Base-by-base conservation (phyloP, 2,888 invertebrate genomes). In the Sesia apiformis region DNA sequence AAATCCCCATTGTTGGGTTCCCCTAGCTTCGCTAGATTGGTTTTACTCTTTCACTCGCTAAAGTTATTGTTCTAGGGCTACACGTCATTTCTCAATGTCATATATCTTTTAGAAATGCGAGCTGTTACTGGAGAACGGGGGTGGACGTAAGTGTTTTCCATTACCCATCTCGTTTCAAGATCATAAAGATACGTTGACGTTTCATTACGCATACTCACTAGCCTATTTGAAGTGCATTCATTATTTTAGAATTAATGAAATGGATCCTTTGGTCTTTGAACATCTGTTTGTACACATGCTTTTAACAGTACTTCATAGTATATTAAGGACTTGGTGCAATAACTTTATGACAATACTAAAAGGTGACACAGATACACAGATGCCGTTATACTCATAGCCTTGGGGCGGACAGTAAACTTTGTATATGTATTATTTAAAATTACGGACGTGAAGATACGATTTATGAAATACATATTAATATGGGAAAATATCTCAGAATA, bases 21-120 rank as follows among this genome's bases (percentile, higher is more conserved):
- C 71, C 72, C 72, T 61, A 56, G 71, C 77, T 76, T 71, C 70
- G 72, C 68, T 76, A 81, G 81, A 86, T 86, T 84, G 81, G 81
- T 84, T 84, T 77, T 74, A 78, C 79, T 79, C 78, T 82, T 84
- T 79, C 71, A 72, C 77, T 67, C 70, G n/a, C 60, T 65, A 72
- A 81, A 82, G 79, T 86, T 88, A 85, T 86, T 85, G 86, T 86
- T 84, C 78, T 81, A 73, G 70, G 78, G 74, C 70, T 81, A 79
- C 74, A 76, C 69, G 69, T 81, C 84, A 84, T 88, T 84, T 83
- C 77, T 85, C 85, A 84, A 74, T 59, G 81, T 80, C 80, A 77
- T 80, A 80, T 81, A 79, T 74, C 64, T 52, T 40, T 50, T 53
- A 52, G 51, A 52, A 51, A 56, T 53, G 55, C 55, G 52, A 40